Evolutionary conservation across 2,888 invertebrate species (phyloP).

Genomic region (Agonum fuliginosum): DNA sequence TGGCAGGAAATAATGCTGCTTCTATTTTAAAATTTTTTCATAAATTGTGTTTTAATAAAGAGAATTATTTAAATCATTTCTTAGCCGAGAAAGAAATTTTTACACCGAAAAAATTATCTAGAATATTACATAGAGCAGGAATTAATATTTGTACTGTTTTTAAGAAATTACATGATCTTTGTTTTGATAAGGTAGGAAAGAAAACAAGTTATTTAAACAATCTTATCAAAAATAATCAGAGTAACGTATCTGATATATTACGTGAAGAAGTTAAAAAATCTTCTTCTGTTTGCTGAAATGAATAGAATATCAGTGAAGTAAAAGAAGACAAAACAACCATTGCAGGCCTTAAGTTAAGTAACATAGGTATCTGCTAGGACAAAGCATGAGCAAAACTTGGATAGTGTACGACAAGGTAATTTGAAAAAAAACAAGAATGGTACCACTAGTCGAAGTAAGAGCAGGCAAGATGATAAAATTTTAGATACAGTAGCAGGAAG

Average conservation of each 20-base stretch:
- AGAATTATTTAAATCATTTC: constrained; percentile 55
- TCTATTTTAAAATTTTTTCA: constrained; percentile 66
- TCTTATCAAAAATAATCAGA: constrained; percentile 63
- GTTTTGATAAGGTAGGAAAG: constrained; percentile 65
- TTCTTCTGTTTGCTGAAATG: too few species aligned
- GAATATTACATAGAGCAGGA: constrained; percentile 58
- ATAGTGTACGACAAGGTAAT: too few species aligned
- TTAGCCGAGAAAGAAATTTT: constrained; percentile 65
- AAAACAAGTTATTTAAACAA: constrained; percentile 65
- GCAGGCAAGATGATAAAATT: too few species aligned
- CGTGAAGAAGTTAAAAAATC: constrained; percentile 18
- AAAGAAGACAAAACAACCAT: too few species aligned
- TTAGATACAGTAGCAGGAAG: too few species aligned
- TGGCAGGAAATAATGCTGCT: constrained; percentile 66
- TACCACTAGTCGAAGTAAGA: too few species aligned
- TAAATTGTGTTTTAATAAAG: constrained; percentile 59
- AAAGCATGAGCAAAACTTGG: too few species aligned
- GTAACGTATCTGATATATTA: constrained; percentile 63
- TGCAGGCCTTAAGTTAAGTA: too few species aligned
- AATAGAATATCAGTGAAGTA: constrained; percentile 4
- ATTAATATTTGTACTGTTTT: constrained; percentile 62
- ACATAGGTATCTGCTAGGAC: too few species aligned
- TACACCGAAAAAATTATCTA: constrained; percentile 64
- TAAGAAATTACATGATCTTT: constrained; percentile 64
- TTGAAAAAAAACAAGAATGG: too few species aligned